Evolutionary conservation across 2,888 invertebrate genomes (phyloP).

Genomic region (Hemicrepidius hirtus): DNA sequence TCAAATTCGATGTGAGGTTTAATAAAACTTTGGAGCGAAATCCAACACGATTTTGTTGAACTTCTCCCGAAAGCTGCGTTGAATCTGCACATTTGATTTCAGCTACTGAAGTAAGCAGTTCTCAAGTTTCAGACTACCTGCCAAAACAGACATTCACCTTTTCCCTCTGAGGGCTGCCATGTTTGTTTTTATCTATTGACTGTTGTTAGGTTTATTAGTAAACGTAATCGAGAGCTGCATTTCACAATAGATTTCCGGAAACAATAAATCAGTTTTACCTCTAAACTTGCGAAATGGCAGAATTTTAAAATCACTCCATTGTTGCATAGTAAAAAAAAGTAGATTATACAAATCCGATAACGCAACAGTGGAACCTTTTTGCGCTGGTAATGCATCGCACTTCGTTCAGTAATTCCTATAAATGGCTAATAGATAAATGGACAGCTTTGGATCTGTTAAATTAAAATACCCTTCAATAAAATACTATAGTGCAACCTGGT

Average conservation of each 20-base stretch:
- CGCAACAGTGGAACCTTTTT: not conserved
- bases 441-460: not conserved
- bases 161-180: slow-evolving; percentile 2
- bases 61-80: slow-evolving; percentile 27
- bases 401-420: not conserved
- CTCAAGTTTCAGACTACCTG: slow-evolving; percentile 27
- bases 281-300: too few relatives aligned
- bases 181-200: slow-evolving; percentile 8
- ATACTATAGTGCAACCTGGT: slow-evolving; percentile 16
- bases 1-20: slow-evolving; percentile 40
- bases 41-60: slow-evolving; percentile 36
- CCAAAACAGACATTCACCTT: slow-evolving; percentile 19
- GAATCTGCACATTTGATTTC: slow-evolving; percentile 35
- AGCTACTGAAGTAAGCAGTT: slow-evolving; percentile 33
- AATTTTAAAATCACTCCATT: not conserved
- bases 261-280: too few relatives aligned
- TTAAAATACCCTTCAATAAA: slow-evolving; percentile 3
- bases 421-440: slow-evolving; percentile 7
- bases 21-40: slow-evolving; percentile 39
- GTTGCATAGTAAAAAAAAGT: not conserved
- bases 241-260: too few relatives aligned
- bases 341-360: slow-evolving; percentile 10
- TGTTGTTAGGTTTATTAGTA: not conserved
- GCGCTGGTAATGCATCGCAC: not conserved
- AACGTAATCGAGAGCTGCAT: too few relatives aligned